Base-by-base conservation (phyloP, 1,140 invertebrate species). In the Tachypleus tridentatus region DNA sequence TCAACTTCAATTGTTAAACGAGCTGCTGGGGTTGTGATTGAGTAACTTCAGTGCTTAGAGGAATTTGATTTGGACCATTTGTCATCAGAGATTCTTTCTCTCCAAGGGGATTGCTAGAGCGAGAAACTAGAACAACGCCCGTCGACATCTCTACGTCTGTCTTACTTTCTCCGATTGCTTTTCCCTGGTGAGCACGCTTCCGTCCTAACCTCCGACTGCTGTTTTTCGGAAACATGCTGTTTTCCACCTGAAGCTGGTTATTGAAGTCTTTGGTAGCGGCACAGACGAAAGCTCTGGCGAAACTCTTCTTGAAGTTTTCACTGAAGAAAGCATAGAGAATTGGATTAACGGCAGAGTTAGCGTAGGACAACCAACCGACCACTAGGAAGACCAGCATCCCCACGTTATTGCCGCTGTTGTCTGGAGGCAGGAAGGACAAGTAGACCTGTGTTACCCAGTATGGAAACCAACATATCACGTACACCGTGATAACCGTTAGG, bases 341-440 rank as follows among this genome's bases (percentile, higher is more conserved):
- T 4, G 95, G 96, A 79, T 98, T 98, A 78, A 98, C 89, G 1
- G 94, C 95, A 4, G 92, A 96, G 76, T 98, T 98, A 63, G 91
- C 92, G 77, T 99, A 99, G 63, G 89, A 91, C 59, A 99, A 81
- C 72, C 89, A 91, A 3, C 88, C 88, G 2, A 88, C 87, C 10
- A 93, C 79, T 3, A 95, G 78, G 72, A 29, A 29, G 29, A 29
- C 29, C 29, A 29, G 29, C 29, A 29, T 29, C 29, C 29, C 29
- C 29, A 29, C 29, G 29, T 29, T 29, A 29, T 29, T 29, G 0
- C 29, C 29, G 29, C 29, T 29, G 29, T 29, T 29, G 29, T 29
- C 29, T 29, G 29, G 29, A 0, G 68, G 63, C 57, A 67, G 61
- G 50, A 74, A 74, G 4, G 70, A 71, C 9, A 75, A 65, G 61